Conservation (phyloP, 2,888 invertebrate species). For the Xanthorhoe designata region DNA sequence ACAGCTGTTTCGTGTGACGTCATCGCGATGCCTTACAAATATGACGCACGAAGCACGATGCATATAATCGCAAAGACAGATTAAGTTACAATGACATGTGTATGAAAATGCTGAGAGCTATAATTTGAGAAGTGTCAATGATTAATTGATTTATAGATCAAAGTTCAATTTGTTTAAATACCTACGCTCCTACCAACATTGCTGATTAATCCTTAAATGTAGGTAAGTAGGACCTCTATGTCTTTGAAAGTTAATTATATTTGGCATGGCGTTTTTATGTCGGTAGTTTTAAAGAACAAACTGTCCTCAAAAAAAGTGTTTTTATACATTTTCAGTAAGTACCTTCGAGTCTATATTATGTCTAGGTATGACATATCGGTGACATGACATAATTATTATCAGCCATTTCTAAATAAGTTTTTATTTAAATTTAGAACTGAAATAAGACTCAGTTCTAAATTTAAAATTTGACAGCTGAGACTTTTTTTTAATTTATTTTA, state of each 20-base stretch:
- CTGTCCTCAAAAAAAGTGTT: no score
- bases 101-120: background rate
- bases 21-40: constrained; percentile 5
- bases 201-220: no score
- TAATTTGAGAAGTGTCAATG: constrained; percentile 7
- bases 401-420: no score
- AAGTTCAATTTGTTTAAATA: background rate
- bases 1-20: constrained; percentile 12
- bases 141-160: background rate
- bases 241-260: background rate
- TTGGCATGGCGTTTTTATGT: no score
- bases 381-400: no score
- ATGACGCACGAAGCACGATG: constrained; percentile 21
- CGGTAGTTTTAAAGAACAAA: no score
- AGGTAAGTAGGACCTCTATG: no score
- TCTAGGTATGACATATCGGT: no score
- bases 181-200: no score
- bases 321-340: no score
- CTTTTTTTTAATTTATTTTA: no score
- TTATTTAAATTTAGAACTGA: background rate
- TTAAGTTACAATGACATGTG: constrained; percentile 21
- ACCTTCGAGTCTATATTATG: no score
- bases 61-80: background rate
- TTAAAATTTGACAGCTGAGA: background rate
- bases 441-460: background rate